phyloP scores from a whole-genome alignment of 2,113 vertebrate species.

The Apus apus region DNA sequence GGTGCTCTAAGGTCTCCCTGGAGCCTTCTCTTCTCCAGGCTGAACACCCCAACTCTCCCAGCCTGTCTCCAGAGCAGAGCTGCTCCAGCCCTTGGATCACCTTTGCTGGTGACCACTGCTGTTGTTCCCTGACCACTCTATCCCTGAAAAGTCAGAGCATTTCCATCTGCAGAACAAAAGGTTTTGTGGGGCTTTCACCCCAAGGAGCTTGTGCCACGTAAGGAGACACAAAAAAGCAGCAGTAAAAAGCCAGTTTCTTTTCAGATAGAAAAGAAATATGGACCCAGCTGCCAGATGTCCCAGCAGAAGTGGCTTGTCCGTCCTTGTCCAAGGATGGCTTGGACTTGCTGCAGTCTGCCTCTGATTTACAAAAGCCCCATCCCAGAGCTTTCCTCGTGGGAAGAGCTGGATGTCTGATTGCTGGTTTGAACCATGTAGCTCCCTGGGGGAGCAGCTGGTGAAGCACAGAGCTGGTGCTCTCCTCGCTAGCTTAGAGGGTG shows the following conservation, averaged over 20 bases:
- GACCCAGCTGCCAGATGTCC: background rate
- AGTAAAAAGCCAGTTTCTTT: background rate
- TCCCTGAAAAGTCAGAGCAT: background rate
- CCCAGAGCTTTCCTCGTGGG: fast-evolving
- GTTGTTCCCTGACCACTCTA: too few species aligned
- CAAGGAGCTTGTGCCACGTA: background rate
- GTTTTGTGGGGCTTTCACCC: fast-evolving
- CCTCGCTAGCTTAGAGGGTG: background rate
- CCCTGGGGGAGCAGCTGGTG: background rate
- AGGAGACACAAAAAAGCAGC: background rate
- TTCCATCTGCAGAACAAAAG: background rate
- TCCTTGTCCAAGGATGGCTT: background rate
- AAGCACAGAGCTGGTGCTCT: background rate
- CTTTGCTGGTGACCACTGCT: too few species aligned
- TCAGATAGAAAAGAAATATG: background rate
- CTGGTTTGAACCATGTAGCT: background rate
- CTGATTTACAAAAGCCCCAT: fast-evolving
- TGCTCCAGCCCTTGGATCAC: too few species aligned
- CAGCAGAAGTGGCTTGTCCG: background rate
- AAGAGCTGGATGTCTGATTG: fast-evolving
- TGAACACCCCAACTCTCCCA: too few species aligned
- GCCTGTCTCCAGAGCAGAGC: too few species aligned
- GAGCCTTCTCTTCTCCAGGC: too few species aligned
- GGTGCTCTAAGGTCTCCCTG: too few species aligned
- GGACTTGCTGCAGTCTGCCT: background rate